Base-by-base conservation (phyloP, 2,113 vertebrate genomes). In the Eptatretus burgeri region DNA sequence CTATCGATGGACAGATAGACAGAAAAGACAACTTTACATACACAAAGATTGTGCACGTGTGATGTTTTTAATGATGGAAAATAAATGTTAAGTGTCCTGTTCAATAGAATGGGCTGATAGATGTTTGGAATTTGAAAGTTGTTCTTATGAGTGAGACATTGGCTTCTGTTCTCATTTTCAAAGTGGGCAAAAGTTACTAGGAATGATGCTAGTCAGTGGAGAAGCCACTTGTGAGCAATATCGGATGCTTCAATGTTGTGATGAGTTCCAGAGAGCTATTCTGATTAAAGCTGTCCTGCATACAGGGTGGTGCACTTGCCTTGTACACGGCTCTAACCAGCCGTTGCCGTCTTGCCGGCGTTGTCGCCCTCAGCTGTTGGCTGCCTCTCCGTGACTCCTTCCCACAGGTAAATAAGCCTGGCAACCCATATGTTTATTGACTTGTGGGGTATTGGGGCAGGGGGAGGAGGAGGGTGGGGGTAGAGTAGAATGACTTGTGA, bases 341-440 rank as follows among this genome's bases (percentile, higher is more conserved):
- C 72, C 82, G 84, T 69, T 81, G 89, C 71, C 81, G 87, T 70
- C 70, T 98, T 71, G 91, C 85, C 1, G 91, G 86, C 10, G 81
- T 98, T 1, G 80, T 96, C 68, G 91, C 82, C 0, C 78, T 98
- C 74, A 98, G 91, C 72, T 98, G 89, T 72, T 98, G 91, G 89
- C 76, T 96, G 19, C 91, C 91, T 0, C 81, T 98, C 67, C 85
- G 94, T 73, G 82, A 73, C 74, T 79, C 74, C 68, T 96, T 98
- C 75, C 83, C 87, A 2, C 79, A 82, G 82, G 91, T 94, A 20
- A 13, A 41, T 41, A 41, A 41, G 27, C 27, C 27, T 41, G 3
- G 7, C 27, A 41, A 41, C 3, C 27, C 27, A 41, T 41, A 41
- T 41, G 27, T 19, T 51, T 51, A 27, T 2, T 64, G 62, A 17